Evolutionary conservation across 2,888 invertebrate genomes (phyloP), one percentile per base, ranked within the genome.

Genomic region (Dolichopus griseipennis): DNA sequence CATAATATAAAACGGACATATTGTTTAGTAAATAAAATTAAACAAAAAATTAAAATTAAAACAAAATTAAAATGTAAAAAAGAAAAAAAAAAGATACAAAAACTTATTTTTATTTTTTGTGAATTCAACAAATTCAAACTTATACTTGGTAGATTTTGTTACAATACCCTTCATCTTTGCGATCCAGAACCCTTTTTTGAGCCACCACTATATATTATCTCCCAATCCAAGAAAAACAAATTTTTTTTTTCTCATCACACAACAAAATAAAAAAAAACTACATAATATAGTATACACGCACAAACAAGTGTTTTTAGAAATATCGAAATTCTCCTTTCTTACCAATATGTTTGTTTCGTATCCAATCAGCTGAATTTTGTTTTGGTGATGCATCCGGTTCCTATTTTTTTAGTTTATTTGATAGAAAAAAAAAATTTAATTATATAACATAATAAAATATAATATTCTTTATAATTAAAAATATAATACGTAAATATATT

Each of bases 291-390:
- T 27, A 52, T 61, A 43, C 33, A 61, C 18, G 61, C 15, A 63
- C 52, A 41, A 69, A 68, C 67, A 68, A 27, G 43, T 64, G 41
- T 69, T 62, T 64, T 86, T 87, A 94, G 85, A 94, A 94, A 84
- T 95, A 95, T 82, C 94, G 88, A 83, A 94, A 94, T 86, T 94
- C 94, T 83, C 94, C 94, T 87, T 93, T 94, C 86, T 94, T 94
- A 84, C 93, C 94, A 79, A 91, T 88, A 74, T 93, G 87, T 81
- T 93, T 92, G 79, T 91, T 90, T 76, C 91, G 89, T 75, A 93
- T 90, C 91, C 92, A 91, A 81, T 93, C 93, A 20, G 90, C 88
- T 67, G 88, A 87, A 67, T 87, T 88, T 64, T 85, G 84, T 64
- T 84, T 84, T 73, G 83, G 79, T 66, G 70, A 69, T 41, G 70